phyloP scores from a whole-genome alignment of 2,113 vertebrate genomes.

The Oryzias curvinotus region DNA sequence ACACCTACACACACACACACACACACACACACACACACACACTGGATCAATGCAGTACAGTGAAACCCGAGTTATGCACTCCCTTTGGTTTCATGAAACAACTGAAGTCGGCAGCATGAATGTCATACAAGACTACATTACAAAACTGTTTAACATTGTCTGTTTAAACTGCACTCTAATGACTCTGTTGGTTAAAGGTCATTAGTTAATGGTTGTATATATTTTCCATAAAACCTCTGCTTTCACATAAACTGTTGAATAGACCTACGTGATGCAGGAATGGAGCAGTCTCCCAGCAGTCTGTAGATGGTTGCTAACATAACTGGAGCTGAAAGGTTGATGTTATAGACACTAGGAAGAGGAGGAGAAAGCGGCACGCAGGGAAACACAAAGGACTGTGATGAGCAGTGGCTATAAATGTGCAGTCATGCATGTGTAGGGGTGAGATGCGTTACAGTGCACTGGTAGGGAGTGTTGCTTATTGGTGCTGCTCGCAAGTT shows the following conservation, averaged over 20 bases:
- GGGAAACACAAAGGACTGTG: conserved; percentile 2
- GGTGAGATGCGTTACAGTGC: conserved; percentile 10
- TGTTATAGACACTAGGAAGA: conserved; percentile 17
- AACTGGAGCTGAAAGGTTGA: conserved; percentile 33
- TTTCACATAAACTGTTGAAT: background rate
- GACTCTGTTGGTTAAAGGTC: no score
- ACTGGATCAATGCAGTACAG: no score
- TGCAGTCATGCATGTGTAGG: conserved; percentile 15
- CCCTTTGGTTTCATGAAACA: no score
- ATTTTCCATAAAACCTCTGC: no score
- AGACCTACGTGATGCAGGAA: background rate
- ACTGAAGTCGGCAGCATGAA: no score
- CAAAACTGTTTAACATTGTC: no score
- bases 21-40: no score
- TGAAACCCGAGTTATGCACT: no score
- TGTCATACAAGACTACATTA: no score
- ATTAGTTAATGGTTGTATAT: no score
- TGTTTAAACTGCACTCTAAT: no score
- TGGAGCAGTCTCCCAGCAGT: conserved; percentile 7
- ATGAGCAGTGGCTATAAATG: conserved; percentile 18
- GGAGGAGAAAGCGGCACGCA: conserved; percentile 7
- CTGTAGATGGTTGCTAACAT: conserved; percentile 18
- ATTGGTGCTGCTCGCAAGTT: conserved; percentile 2
- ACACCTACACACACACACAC: background rate
- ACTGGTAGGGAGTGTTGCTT: background rate